Evolutionary conservation across 1,140 invertebrate genomes (phyloP).

Genomic region (Potamilus streckersoni): DNA sequence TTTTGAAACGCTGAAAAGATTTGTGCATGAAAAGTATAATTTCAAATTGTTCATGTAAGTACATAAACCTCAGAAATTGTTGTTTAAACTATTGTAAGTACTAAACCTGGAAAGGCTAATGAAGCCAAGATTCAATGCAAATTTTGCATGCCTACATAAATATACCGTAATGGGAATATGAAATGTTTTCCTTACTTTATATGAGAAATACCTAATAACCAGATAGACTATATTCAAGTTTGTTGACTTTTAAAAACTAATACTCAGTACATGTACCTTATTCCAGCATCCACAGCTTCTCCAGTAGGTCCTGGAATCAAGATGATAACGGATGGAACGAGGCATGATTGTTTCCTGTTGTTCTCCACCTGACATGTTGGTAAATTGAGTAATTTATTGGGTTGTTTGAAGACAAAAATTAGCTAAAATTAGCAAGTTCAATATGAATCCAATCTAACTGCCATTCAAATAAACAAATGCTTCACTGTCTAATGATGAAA

Average conservation of each 20-base stretch:
- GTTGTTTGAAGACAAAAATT: neutral
- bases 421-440: neutral
- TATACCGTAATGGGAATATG: no score
- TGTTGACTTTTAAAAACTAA: neutral
- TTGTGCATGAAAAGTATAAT: neutral
- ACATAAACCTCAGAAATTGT: no score
- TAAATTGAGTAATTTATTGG: neutral
- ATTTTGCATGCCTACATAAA: no score
- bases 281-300: conserved; percentile 56
- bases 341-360: conserved; percentile 39
- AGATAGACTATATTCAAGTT: no score
- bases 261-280: conserved; percentile 42
- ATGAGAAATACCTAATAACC: no score
- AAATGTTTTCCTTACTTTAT: no score
- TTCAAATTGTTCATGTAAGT: no score
- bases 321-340: conserved; percentile 58
- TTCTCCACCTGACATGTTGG: conserved; percentile 49
- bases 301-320: conserved; percentile 57
- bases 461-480: neutral
- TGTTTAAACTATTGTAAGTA: no score
- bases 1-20: neutral
- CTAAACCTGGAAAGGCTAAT: no score
- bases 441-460: neutral
- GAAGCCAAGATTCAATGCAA: no score
- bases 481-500: neutral